Conservation (phyloP, 2,113 vertebrate genomes). For the Cephalopterus ornatus region DNA sequence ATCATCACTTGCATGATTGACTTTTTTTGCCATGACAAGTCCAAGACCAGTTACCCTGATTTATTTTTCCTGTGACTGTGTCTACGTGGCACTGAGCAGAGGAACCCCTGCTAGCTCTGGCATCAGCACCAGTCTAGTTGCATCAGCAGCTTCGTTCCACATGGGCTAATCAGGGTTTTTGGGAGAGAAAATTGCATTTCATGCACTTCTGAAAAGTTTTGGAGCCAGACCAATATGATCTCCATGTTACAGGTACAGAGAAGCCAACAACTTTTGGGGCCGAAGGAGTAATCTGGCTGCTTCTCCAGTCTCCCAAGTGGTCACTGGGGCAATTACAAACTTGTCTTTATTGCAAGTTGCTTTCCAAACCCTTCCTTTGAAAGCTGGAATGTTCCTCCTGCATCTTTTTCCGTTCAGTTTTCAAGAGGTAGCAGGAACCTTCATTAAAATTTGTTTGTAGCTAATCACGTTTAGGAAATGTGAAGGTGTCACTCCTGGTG, state of each 20-base stretch:
- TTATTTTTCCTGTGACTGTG: not conserved
- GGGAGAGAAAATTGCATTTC: not conserved
- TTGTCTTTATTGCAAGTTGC: not conserved
- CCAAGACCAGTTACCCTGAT: not conserved
- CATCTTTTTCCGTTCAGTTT: not conserved
- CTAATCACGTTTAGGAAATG: not conserved
- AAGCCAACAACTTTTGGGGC: not conserved
- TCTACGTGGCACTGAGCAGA: not conserved
- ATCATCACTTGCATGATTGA: slow-evolving; percentile 8
- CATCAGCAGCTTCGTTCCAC: not conserved
- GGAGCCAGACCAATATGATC: not conserved
- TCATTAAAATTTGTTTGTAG: not conserved
- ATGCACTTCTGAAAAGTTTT: not conserved
- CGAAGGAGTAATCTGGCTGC: not conserved
- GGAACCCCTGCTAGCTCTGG: slow-evolving; percentile 45
- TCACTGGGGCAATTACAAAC: not conserved
- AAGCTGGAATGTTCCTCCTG: not conserved
- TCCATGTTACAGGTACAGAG: not conserved
- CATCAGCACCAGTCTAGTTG: not conserved
- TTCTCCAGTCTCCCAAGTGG: not conserved
- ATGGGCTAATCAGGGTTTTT: not conserved
- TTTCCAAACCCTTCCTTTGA: not conserved
- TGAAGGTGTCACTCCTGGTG: not conserved
- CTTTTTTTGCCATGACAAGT: slow-evolving; percentile 1
- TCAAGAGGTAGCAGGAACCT: not conserved